Evolutionary conservation across 2,113 vertebrate genomes (phyloP).

Genomic region (Corythornis vintsioides): DNA sequence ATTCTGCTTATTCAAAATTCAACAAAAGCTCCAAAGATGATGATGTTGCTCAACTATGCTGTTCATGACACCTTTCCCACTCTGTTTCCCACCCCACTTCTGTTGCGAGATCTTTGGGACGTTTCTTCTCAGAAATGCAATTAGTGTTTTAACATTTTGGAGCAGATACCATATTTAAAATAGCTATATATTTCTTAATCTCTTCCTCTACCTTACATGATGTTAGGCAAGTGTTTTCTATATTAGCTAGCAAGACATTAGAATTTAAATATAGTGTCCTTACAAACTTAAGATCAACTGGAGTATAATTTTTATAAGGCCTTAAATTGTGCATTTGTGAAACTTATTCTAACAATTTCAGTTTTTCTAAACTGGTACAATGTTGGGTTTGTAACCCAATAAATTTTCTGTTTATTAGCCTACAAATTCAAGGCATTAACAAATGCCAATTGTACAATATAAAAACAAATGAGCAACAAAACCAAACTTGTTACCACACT

Average conservation of each 20-base stretch:
- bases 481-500: neutral
- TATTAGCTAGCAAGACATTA: neutral
- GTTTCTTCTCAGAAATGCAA: neutral
- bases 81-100: neutral
- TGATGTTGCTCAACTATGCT: neutral
- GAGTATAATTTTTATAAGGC: neutral
- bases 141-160: neutral
- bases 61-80: neutral
- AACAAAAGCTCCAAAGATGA: neutral
- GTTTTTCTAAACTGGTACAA: neutral
- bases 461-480: neutral
- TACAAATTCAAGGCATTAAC: conserved; percentile 1
- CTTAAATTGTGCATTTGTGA: conserved; percentile 14
- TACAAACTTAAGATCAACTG: neutral
- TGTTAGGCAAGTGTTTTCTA: neutral
- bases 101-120: neutral
- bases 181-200: neutral
- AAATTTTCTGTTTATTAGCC: conserved; percentile 30
- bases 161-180: conserved; percentile 15
- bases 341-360: neutral
- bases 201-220: neutral
- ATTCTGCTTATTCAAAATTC: neutral
- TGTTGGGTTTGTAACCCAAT: neutral
- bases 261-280: neutral
- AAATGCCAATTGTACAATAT: neutral